Evolutionary conservation across 1,140 invertebrate species (phyloP).

Genomic region (Apis cerana): DNA sequence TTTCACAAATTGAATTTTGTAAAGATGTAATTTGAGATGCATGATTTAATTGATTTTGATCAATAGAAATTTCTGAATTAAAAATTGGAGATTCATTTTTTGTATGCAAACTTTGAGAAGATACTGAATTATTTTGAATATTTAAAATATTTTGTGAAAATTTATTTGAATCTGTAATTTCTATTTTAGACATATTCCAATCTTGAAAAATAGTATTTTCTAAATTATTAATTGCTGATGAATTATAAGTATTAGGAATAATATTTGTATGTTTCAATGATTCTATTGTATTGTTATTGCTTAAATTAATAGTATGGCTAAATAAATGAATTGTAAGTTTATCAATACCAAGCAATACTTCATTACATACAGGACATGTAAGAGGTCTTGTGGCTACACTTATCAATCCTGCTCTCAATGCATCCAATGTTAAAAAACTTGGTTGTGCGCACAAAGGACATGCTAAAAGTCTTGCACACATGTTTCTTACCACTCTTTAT

Average conservation of each 20-base stretch:
- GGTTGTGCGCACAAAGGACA: constrained; percentile 89
- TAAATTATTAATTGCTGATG: constrained; percentile 5
- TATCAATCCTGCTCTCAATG: constrained; percentile 86
- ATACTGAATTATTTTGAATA: constrained; percentile 15
- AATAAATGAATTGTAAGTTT: constrained; percentile 93
- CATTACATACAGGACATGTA: constrained; percentile 88
- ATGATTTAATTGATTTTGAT: constrained; percentile 15
- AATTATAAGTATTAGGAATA: constrained; percentile 7
- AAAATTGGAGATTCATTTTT: constrained; percentile 11
- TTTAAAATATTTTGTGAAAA: constrained; percentile 9
- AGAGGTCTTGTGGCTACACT: constrained; percentile 88
- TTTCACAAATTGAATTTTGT: constrained; percentile 33
- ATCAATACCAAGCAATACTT: constrained; percentile 88
- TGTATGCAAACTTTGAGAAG: constrained; percentile 8
- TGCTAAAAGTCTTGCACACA: constrained; percentile 85
- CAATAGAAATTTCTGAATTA: constrained; percentile 22
- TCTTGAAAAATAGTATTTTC: constrained; percentile 43
- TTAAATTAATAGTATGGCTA: constrained; percentile 82
- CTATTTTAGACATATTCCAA: constrained; percentile 48
- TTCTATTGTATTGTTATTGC: constrained; percentile 43
- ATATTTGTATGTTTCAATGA: constrained; percentile 34
- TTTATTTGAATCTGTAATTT: constrained; percentile 27
- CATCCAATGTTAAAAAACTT: constrained; percentile 86
- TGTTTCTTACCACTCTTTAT: constrained; percentile 65
- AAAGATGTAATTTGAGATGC: constrained; percentile 25